A percentile compares a stretch with the other conserved stretches of the same genome.
Conservation (phyloP, 2,113 vertebrate genomes). For the Caloenas nicobarica region DNA sequence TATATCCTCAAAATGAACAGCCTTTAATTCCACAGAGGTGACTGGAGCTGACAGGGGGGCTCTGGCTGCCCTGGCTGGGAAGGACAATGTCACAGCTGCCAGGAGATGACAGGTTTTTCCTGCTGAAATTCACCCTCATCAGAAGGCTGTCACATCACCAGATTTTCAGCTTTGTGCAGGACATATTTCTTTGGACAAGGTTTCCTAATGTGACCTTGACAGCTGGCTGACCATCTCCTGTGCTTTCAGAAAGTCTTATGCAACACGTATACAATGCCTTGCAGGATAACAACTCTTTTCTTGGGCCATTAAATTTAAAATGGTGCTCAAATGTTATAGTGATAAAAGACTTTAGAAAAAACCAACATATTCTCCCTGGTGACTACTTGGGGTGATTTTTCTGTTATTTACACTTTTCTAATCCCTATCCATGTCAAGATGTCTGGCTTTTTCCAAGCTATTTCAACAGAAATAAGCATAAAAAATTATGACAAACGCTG, state of each 20-base stretch:
- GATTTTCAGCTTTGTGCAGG: background rate
- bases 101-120: background rate
- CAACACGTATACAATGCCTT: background rate
- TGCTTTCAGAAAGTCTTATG: constrained; percentile 13
- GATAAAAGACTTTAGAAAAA: background rate
- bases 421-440: background rate
- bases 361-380: background rate
- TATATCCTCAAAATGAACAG: background rate
- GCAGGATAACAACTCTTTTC: background rate
- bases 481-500: background rate
- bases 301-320: constrained; percentile 30
- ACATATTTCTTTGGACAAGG: background rate
- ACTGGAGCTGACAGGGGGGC: background rate
- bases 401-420: background rate
- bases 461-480: background rate
- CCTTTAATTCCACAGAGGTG: background rate
- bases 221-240: background rate
- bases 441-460: background rate
- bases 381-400: background rate
- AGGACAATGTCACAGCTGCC: background rate
- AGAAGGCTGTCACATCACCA: background rate
- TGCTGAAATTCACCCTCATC: background rate
- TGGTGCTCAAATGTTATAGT: background rate
- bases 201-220: background rate
- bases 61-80: background rate